These are phyloP conservation scores for Pandemis cinnamomeana DNA, from an alignment of 2,888 invertebrate species.

Conservation along the genomic window DNA sequence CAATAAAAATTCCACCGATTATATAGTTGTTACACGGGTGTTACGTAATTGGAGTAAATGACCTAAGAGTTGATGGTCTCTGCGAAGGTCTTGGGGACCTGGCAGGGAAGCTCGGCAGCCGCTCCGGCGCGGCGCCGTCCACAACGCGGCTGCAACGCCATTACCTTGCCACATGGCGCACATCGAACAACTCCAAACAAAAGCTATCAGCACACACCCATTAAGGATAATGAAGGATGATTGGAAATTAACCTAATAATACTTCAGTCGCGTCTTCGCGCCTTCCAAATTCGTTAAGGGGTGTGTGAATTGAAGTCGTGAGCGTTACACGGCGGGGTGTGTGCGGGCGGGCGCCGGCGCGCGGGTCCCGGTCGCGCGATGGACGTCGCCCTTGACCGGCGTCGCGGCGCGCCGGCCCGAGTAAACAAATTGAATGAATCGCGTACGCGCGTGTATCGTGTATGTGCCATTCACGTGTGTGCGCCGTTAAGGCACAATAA, in stretches of 20 bases:
- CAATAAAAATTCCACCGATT: constrained; percentile 84
- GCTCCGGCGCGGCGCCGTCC: not conserved
- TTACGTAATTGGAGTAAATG: constrained; percentile 84
- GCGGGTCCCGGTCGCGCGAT: constrained; percentile 66
- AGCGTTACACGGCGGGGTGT: constrained; percentile 51
- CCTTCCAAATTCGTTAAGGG: constrained; percentile 16
- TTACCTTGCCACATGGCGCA: constrained; percentile 9
- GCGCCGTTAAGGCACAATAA: constrained; percentile 76
- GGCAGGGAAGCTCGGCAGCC: constrained; percentile 7
- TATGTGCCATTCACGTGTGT: constrained; percentile 80
- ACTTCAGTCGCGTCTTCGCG: constrained; percentile 5
- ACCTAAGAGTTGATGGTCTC: constrained; percentile 75
- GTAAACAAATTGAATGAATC: constrained; percentile 83
- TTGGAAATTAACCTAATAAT: constrained; percentile 33
- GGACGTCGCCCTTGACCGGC: constrained; percentile 78
- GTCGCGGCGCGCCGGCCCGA: constrained; percentile 61
- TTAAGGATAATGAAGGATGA: constrained; percentile 16
- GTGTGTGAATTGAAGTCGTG: not conserved
- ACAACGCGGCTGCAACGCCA: not conserved
- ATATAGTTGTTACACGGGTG: constrained; percentile 80
- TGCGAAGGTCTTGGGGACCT: constrained; percentile 53
- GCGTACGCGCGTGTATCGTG: constrained; percentile 75
- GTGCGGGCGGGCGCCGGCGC: constrained; percentile 52
- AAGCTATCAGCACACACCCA: constrained; percentile 16
- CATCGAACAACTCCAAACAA: constrained; percentile 20